Evolutionary conservation across 2,888 invertebrate species (phyloP), one percentile per base, ranked within the genome.

Genomic region (Drosophila neotestacea): DNA sequence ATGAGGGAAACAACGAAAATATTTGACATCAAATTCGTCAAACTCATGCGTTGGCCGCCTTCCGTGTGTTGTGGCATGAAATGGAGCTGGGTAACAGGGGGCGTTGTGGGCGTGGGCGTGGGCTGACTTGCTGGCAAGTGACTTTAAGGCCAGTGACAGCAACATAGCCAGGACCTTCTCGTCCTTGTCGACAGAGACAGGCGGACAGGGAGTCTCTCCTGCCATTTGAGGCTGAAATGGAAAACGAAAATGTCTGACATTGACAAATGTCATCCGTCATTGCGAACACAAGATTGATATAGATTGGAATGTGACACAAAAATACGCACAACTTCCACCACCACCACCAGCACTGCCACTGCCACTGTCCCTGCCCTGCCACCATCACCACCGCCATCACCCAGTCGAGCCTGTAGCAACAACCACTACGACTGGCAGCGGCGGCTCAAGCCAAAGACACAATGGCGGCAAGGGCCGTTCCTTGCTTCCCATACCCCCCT

Each of bases 271-370:
- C 92, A 92, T 93, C 92, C 92, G 92, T 92, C 92, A 92, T 92
- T 93, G 92, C 91, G 91, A 92, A 92, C 92, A 92, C 87, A 92
- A 93, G 92, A 92, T 92, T 93, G 93, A 92, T 92, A 92, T 92
- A 92, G 92, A 93, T 92, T 92, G 92, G 91, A 92, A 92, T 92
- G 92, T 92, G 92, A 92, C 92, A 91, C 87, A 92, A 91, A 91
- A 90, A 90, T 85, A 90, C 89, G 83, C 90, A 90, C 85, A 81
- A 90, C 77, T 76, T 74, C 80, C 81, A 81, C 76, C 70, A 71
- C 64, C 75, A 67, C 38, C 54, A 51, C 6, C 44, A 50, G 13
- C 62, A 60, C 32, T 48, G 63, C 32, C 38, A 44, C 34, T 16
- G 16, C 34, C 62, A 62, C n/a, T 51, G 38, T 59, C 76, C 62